These are phyloP conservation scores for Folsomia manolachei DNA, from an alignment of 2,888 invertebrate genomes.

Conservation along the genomic window DNA sequence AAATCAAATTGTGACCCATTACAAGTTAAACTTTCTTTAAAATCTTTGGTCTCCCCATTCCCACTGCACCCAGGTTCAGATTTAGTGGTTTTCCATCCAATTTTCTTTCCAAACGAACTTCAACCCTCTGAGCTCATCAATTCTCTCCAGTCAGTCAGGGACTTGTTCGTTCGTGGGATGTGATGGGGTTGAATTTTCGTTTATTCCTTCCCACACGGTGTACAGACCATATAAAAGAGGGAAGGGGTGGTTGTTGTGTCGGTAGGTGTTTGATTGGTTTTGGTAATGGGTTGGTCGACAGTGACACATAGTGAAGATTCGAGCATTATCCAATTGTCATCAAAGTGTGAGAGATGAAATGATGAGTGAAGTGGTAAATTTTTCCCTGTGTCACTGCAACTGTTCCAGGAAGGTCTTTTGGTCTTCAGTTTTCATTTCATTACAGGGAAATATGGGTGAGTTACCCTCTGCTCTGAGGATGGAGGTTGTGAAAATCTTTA, in stretches of 20 bases:
- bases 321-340: too few species aligned
- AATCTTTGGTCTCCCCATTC: background rate
- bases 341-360: too few species aligned
- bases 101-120: background rate
- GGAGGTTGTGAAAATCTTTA: slow-evolving; percentile 18
- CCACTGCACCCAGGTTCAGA: background rate
- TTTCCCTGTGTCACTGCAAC: background rate
- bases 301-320: too few species aligned
- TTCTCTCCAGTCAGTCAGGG: background rate
- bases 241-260: background rate
- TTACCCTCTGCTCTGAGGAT: background rate
- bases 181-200: background rate
- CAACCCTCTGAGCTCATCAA: background rate
- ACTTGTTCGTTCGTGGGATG: too few species aligned
- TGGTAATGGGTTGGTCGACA: too few species aligned
- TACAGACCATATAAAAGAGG: background rate
- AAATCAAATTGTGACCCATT: background rate
- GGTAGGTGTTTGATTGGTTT: too few species aligned
- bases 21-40: background rate
- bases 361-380: background rate
- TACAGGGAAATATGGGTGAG: background rate
- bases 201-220: background rate
- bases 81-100: too few species aligned
- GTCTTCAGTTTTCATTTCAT: slow-evolving; percentile 7
- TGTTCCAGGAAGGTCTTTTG: too few species aligned